These are phyloP conservation scores for Macrostomum lignano DNA, from an alignment of 1,140 invertebrate genomes.

Conservation along the genomic window DNA sequence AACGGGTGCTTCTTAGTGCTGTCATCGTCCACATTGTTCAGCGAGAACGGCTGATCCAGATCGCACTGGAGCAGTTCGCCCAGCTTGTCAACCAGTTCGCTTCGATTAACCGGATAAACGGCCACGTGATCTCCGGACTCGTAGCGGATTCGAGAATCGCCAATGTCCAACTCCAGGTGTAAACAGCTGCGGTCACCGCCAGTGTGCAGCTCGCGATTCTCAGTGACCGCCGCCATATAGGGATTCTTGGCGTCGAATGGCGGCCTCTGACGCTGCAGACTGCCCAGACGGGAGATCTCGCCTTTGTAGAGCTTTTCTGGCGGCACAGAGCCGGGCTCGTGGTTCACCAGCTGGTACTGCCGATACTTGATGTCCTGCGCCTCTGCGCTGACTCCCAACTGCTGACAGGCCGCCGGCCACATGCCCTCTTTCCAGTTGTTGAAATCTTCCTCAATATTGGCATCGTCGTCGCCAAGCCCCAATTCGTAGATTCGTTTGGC, in stretches of 20 bases:
- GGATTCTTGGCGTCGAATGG: constrained; percentile 96
- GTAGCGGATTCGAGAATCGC: constrained; percentile 33
- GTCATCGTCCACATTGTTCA: constrained; percentile 37
- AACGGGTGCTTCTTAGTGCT: constrained; percentile 95
- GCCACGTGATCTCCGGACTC: constrained; percentile 69
- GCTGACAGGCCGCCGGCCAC: constrained; percentile 78
- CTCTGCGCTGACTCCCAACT: constrained; percentile 63
- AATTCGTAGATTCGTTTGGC: constrained; percentile 61
- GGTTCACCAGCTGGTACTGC: constrained; percentile 57
- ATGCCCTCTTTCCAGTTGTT: constrained; percentile 94
- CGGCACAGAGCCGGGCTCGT: constrained; percentile 37
- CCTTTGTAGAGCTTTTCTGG: constrained; percentile 60
- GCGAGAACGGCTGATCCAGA: constrained; percentile 34
- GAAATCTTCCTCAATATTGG: constrained; percentile 91
- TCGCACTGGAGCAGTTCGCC: constrained; percentile 50
- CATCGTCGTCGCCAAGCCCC: constrained; percentile 89
- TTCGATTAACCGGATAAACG: constrained; percentile 68
- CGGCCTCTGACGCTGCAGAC: constrained; percentile 57
- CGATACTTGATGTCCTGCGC: constrained; percentile 54
- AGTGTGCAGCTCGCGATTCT: constrained; percentile 58
- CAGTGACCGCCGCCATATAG: constrained; percentile 50
- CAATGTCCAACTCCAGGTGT: constrained; percentile 65
- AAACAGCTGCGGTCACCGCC: constrained; percentile 59
- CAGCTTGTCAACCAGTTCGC: constrained; percentile 50
- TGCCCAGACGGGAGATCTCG: constrained; percentile 68